phyloP scores from a whole-genome alignment of 2,113 vertebrate species.

The Sylvietta virens region DNA sequence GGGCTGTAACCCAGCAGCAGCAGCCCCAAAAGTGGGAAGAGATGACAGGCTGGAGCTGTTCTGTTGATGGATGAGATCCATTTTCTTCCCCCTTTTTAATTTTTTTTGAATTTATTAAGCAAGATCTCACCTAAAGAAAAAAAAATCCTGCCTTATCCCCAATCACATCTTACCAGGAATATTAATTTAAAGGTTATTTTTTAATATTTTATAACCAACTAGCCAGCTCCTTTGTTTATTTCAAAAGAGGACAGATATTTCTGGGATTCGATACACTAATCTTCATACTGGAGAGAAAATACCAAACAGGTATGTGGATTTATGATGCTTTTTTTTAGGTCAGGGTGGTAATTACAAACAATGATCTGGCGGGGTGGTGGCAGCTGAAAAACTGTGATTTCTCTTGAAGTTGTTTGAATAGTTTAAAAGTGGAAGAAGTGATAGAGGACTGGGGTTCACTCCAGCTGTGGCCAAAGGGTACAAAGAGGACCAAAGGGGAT shows the following conservation, averaged over 20 bases:
- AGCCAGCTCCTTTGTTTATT: background rate
- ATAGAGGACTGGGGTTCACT: background rate
- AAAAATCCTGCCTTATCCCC: background rate
- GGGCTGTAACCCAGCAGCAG: background rate
- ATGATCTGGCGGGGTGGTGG: background rate
- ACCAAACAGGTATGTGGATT: conserved; percentile 56
- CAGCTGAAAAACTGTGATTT: background rate
- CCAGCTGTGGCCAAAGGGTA: background rate
- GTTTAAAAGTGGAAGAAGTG: background rate
- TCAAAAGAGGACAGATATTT: background rate
- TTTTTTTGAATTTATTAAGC: background rate
- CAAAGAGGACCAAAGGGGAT: background rate
- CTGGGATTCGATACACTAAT: background rate
- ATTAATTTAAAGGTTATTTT: background rate
- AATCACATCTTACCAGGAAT: background rate
- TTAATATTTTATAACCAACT: background rate
- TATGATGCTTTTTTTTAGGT: background rate
- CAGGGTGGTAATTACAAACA: background rate
- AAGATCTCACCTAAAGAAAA: background rate
- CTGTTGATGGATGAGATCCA: background rate
- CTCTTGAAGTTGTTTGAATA: background rate
- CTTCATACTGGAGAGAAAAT: background rate
- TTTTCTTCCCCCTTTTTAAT: background rate
- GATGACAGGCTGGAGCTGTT: background rate
- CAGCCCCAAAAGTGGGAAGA: background rate